phyloP scores from a whole-genome alignment of 2,797 vertebrate genomes.

The Etheostoma perlongum region DNA sequence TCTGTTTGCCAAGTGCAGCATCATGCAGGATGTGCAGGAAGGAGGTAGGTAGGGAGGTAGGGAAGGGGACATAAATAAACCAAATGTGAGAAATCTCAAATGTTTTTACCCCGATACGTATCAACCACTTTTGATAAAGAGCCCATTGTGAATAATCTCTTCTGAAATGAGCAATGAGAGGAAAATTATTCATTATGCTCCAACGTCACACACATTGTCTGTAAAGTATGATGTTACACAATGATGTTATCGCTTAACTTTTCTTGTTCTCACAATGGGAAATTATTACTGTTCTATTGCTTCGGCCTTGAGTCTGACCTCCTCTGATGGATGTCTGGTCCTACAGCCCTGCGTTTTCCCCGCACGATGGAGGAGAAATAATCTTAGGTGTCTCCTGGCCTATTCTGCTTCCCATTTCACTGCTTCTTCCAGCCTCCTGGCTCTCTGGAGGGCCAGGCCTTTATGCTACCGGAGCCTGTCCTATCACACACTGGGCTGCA shows the following conservation, averaged over 20 bases:
- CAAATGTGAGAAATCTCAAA: conserved; percentile 38
- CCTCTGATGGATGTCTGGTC: conserved; percentile 77
- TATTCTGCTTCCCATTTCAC: conserved; percentile 71
- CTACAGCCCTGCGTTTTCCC: conserved; percentile 59
- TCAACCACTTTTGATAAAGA: conserved; percentile 38
- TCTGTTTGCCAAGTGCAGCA: conserved; percentile 35
- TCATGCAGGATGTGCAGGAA: conserved; percentile 54
- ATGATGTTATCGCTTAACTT: conserved; percentile 56
- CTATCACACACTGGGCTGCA: conserved; percentile 78
- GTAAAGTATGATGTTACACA: conserved; percentile 26
- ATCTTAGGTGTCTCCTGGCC: conserved; percentile 60
- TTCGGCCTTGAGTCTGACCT: conserved; percentile 67
- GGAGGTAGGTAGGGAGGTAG: conserved; percentile 35
- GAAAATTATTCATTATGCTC: conserved; percentile 8
- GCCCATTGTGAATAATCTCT: conserved; percentile 32
- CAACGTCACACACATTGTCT: conserved; percentile 15
- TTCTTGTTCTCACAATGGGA: conserved; percentile 45
- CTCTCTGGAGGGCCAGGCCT: conserved; percentile 75
- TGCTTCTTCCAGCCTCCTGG: conserved; percentile 64
- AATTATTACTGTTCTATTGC: conserved; percentile 68
- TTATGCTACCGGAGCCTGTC: conserved; percentile 72
- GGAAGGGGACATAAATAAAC: conserved; percentile 56
- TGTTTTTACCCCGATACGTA: conserved; percentile 29
- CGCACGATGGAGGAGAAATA: conserved; percentile 53
- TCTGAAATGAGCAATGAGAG: conserved; percentile 5